Percentiles rank a stretch among this genome's conserved stretches.
These are phyloP conservation scores for Monoplex corrugatus DNA, from an alignment of 2,888 invertebrate species.

Conservation along the genomic window DNA sequence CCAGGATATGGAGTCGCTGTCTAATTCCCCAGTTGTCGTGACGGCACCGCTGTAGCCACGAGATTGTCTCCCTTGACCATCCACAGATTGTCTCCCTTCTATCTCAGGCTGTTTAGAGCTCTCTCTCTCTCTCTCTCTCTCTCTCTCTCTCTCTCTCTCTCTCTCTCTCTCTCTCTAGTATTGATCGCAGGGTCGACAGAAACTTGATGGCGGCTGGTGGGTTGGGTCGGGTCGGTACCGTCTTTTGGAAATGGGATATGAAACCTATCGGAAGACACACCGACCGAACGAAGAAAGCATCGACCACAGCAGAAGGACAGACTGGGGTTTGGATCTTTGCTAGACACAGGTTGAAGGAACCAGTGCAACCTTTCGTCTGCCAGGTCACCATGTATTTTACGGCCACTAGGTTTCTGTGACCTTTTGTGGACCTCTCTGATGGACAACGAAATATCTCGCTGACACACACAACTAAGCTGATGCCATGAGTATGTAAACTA, in stretches of 20 bases:
- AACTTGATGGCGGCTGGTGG: neutral
- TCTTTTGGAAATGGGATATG: slow-evolving; percentile 48
- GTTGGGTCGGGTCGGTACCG: neutral
- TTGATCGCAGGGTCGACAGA: neutral
- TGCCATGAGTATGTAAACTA: no score
- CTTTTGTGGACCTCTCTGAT: no score
- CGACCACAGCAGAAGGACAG: neutral
- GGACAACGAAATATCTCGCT: no score
- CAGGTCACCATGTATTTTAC: no score
- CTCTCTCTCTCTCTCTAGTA: slow-evolving; percentile 1
- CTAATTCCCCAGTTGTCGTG: slow-evolving; percentile 41
- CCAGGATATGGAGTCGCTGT: slow-evolving; percentile 29
- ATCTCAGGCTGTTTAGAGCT: slow-evolving; percentile 17
- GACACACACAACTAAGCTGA: no score
- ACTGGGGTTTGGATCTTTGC: no score
- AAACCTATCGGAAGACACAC: slow-evolving; percentile 35
- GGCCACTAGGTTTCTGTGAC: no score
- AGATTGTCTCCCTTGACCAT: slow-evolving; percentile 46
- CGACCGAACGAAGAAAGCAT: neutral
- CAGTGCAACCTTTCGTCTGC: no score
- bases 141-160: slow-evolving; percentile 31
- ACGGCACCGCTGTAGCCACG: slow-evolving; percentile 35
- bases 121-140: slow-evolving; percentile 37
- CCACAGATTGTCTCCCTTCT: slow-evolving; percentile 39
- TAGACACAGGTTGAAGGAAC: no score